Conservation (phyloP, 1,140 invertebrate species). For the Drosophila auraria region DNA sequence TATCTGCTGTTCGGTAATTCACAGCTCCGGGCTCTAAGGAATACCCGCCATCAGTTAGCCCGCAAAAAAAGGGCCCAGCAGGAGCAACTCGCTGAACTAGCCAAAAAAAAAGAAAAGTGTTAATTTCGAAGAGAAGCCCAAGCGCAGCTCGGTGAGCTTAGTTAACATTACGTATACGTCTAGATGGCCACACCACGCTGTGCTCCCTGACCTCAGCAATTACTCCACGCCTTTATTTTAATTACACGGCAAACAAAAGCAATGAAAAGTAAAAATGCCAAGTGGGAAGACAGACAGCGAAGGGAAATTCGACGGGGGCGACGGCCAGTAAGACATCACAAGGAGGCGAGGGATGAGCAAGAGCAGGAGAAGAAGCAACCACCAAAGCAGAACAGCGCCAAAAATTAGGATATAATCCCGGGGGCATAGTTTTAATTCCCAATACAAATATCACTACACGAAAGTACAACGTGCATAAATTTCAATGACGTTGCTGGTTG, state of each 20-base stretch:
- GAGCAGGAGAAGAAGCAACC: conserved; percentile 1
- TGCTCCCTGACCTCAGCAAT: conserved; percentile 78
- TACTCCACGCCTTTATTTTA: conserved; percentile 84
- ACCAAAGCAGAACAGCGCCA: conserved; percentile 50
- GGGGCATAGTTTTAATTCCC: conserved; percentile 83
- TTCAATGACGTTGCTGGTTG: conserved; percentile 75
- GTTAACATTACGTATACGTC: conserved; percentile 72
- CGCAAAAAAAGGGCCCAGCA: conserved; percentile 23
- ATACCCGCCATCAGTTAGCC: conserved; percentile 46
- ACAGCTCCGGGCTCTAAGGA: conserved; percentile 68
- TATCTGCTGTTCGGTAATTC: conserved; percentile 81
- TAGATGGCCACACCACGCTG: conserved; percentile 29
- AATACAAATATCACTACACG: conserved; percentile 84
- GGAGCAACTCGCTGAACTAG: conserved; percentile 31
- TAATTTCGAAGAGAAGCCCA: conserved; percentile 56
- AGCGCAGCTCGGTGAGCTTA: conserved; percentile 60
- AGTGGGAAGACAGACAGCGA: conserved; percentile 43
- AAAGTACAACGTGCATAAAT: conserved; percentile 83
- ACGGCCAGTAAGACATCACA: conserved; percentile 19
- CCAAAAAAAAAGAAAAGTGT: conserved; percentile 76
- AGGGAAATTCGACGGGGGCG: conserved; percentile 8
- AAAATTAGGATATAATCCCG: conserved; percentile 82
- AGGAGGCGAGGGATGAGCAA: conserved; percentile 9
- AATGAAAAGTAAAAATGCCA: conserved; percentile 77
- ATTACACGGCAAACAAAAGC: conserved; percentile 80